A percentile compares a stretch with the other conserved stretches of the same genome.
Conservation (phyloP, 2,888 invertebrate genomes). For the Phalangium opilio region DNA sequence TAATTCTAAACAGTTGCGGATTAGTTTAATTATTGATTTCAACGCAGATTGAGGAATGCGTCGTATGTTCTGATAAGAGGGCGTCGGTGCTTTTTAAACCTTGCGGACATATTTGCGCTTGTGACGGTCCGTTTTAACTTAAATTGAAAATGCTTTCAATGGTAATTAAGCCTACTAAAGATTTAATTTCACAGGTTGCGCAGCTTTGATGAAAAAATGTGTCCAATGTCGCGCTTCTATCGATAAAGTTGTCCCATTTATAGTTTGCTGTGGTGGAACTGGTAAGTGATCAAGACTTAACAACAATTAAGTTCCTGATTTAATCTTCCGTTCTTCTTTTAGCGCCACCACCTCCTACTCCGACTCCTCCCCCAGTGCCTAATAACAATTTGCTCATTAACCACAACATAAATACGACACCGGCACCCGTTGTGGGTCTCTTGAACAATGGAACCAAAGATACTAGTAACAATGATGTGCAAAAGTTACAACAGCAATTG, state of each 20-base stretch:
- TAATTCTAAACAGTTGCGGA: too few species aligned
- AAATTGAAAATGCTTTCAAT: too few species aligned
- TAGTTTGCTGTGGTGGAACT: conserved; percentile 42
- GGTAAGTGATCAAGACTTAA: conserved; percentile 11
- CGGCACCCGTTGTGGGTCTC: conserved; percentile 7
- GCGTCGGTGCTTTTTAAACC: conserved; percentile 84
- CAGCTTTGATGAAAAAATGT: conserved; percentile 92
- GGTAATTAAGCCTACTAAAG: too few species aligned
- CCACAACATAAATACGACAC: too few species aligned
- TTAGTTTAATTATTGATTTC: conserved; percentile 21
- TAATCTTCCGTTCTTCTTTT: neutral
- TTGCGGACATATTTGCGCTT: conserved; percentile 88
- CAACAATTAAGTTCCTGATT: too few species aligned
- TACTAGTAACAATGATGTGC: conserved; percentile 57
- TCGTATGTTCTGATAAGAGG: conserved; percentile 87
- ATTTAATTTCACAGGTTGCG: conserved; percentile 42
- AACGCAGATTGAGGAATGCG: conserved; percentile 75
- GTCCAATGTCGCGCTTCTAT: conserved; percentile 83
- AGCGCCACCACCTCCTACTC: conserved; percentile 3
- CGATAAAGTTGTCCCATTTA: conserved; percentile 41
- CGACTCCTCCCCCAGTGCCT: neutral
- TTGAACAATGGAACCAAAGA: conserved; percentile 51
- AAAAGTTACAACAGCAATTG: conserved; percentile 79
- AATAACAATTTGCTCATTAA: too few species aligned
- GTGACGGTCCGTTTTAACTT: too few species aligned